A percentile compares a stretch with the other conserved stretches of the same genome.
These are phyloP conservation scores for Whitmania pigra DNA, from an alignment of 1,140 invertebrate species.

Conservation along the genomic window DNA sequence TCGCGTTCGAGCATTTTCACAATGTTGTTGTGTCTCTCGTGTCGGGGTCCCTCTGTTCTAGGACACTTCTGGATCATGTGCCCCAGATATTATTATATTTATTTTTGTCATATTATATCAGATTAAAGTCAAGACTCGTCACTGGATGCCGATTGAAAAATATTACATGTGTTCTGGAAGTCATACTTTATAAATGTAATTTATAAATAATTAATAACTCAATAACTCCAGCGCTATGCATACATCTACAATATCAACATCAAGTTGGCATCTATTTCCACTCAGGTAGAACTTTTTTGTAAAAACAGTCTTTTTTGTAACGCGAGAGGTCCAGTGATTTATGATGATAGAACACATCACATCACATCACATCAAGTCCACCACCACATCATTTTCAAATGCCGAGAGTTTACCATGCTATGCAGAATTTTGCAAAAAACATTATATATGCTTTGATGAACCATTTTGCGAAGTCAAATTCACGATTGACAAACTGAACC, in stretches of 20 bases:
- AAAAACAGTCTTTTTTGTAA: background rate
- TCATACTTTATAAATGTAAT: background rate
- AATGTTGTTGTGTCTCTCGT: too few relatives aligned
- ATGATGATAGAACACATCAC: too few relatives aligned
- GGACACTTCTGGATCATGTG: too few relatives aligned
- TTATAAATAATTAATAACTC: background rate
- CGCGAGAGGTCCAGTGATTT: background rate
- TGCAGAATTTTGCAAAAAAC: background rate
- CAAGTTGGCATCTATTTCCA: background rate
- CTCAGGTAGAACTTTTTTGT: background rate
- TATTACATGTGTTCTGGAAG: slow-evolving; percentile 8
- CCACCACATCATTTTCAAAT: background rate
- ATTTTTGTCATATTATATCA: too few relatives aligned
- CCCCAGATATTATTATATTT: too few relatives aligned
- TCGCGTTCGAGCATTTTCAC: too few relatives aligned
- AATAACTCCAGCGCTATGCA: too few relatives aligned
- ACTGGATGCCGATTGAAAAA: background rate
- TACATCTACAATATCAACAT: background rate
- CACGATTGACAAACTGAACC: background rate
- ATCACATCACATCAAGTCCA: background rate
- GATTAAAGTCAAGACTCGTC: too few relatives aligned
- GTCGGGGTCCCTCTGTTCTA: too few relatives aligned
- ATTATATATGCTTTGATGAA: background rate
- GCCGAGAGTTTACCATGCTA: background rate
- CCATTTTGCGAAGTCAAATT: slow-evolving; percentile 4